Evolutionary conservation across 1,140 invertebrate species (phyloP), one percentile per base, ranked within the genome.

Genomic region (Oncopodura yosiiana): DNA sequence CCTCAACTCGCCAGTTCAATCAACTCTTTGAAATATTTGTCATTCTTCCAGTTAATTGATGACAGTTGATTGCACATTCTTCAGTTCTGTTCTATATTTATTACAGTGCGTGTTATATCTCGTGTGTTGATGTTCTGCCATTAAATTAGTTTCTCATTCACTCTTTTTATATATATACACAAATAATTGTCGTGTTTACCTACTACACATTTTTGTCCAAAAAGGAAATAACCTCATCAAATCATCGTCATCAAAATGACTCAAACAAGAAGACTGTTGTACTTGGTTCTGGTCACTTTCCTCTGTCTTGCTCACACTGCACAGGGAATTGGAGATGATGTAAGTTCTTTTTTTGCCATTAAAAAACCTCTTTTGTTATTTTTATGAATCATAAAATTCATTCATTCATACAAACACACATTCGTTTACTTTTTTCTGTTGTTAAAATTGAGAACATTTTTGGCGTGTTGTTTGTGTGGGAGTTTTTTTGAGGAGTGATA

Each of bases 261-360:
- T 24, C 56, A 38, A 52, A 50, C 56, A 58, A 58, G 29, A 58
- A 58, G 56, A 58, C 56, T 58, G 49, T 51, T 58, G 32, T 58
- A 45, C 32, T 46, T 58, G 52, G 30, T 58, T 58, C 56, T 58
- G 56, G 56, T 58, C 56, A 58, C 49, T 21, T 51, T 56, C 49
- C 39, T 58, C 34, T 58, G 56, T 39, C 56, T 58, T 27, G 56
- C 56, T 46, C 48, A 53, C 48, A 46, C 49, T 19, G 48, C 49
- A 23, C 42, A 38, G 48, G 56, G 39, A 45, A 37, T 58, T 32
- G 49, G 38, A 34, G 56, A 58, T 45, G 39, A 34, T 36, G 56
- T 58, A 58, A 58, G 56, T 26, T 3, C 3, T 16, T 26, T 44
- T 44, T 44, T 9, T 14, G 9, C 37, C 23, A 27, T n/a, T 34